Percentiles rank a stretch among this genome's conserved stretches.
phyloP scores from a whole-genome alignment of 2,113 vertebrate genomes.

The Ammodytes dubius region DNA sequence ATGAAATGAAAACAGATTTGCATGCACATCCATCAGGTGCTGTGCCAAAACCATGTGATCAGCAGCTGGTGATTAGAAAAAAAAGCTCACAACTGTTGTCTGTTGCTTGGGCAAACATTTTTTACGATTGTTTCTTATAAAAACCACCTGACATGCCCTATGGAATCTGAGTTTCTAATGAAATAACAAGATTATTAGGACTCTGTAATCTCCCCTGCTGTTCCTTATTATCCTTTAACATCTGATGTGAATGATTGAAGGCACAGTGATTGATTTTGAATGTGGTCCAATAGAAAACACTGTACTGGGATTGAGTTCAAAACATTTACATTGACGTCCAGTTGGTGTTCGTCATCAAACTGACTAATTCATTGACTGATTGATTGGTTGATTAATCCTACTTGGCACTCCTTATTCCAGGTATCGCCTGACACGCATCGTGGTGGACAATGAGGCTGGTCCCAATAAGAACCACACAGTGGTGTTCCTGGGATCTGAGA shows the following conservation, averaged over 20 bases:
- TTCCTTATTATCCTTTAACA: conserved; percentile 22
- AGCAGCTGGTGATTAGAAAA: conserved; percentile 41
- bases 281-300: neutral
- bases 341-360: conserved; percentile 16
- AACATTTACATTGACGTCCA: neutral
- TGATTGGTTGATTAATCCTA: conserved; percentile 3
- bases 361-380: conserved; percentile 18
- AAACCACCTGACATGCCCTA: conserved; percentile 23
- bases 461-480: conserved; percentile 94
- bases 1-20: conserved; percentile 37
- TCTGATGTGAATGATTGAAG: conserved; percentile 33
- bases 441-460: conserved; percentile 93
- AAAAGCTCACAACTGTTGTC: neutral
- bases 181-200: conserved; percentile 46
- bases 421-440: conserved; percentile 96
- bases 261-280: conserved; percentile 28
- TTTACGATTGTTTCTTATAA: conserved; percentile 15
- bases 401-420: conserved; percentile 77
- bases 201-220: conserved; percentile 36
- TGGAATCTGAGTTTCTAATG: conserved; percentile 36
- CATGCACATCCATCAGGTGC: conserved; percentile 4
- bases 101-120: conserved; percentile 14
- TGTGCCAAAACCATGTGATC: conserved; percentile 24
- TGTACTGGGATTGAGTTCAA: conserved; percentile 3
- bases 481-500: conserved; percentile 97